These are phyloP conservation scores for Campodea augens DNA, from an alignment of 1,140 invertebrate genomes.

Conservation along the genomic window DNA sequence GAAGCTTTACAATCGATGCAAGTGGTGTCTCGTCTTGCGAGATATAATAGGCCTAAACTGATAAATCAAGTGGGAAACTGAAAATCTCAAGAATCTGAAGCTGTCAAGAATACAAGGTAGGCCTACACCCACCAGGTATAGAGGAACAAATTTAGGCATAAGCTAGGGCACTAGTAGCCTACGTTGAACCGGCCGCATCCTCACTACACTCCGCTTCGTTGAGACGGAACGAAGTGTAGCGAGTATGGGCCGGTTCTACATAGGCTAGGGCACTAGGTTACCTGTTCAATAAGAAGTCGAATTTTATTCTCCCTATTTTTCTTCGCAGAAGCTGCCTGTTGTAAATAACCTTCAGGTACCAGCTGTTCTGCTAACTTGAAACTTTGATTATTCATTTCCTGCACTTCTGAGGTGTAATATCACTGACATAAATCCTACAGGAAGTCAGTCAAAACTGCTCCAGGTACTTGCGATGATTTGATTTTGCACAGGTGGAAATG, in stretches of 20 bases:
- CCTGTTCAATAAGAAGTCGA: constrained; percentile 38
- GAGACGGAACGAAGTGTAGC: no score
- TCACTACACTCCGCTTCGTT: no score
- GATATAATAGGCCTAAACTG: no score
- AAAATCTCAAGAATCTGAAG: not conserved
- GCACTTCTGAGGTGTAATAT: no score
- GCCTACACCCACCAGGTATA: not conserved
- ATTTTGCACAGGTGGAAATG: no score
- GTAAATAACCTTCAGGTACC: constrained; percentile 38
- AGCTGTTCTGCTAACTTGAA: constrained; percentile 35
- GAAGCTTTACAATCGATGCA: not conserved
- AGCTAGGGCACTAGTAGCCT: no score
- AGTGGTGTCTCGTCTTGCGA: not conserved
- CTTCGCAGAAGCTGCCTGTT: constrained; percentile 45
- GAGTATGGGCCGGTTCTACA: no score
- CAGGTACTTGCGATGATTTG: no score
- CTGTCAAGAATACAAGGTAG: not conserved
- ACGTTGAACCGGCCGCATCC: no score
- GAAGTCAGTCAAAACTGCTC: no score
- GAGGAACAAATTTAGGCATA: not conserved
- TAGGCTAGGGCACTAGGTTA: no score
- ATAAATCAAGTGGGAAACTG: not conserved
- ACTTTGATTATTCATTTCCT: constrained; percentile 37
- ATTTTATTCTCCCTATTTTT: constrained; percentile 52
- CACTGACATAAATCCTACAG: no score